These are phyloP conservation scores for Lochmaea crataegi DNA, from an alignment of 2,888 invertebrate genomes.

Conservation along the genomic window DNA sequence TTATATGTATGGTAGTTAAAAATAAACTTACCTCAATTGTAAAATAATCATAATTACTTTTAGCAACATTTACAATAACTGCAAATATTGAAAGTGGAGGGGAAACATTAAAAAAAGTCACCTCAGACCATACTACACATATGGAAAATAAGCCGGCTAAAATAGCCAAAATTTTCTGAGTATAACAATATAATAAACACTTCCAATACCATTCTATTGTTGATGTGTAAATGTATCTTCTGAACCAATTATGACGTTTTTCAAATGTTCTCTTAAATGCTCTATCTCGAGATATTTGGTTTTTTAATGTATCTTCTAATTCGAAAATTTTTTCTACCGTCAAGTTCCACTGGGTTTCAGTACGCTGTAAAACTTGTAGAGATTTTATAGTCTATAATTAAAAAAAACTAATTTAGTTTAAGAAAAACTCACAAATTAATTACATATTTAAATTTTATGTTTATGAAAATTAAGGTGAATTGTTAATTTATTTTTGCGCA, in stretches of 20 bases:
- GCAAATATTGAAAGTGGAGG: constrained; percentile 98
- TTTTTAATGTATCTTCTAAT: constrained; percentile 89
- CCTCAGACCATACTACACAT: constrained; percentile 98
- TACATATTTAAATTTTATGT: no score
- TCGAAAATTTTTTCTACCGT: constrained; percentile 83
- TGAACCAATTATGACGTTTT: constrained; percentile 70
- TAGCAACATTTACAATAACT: constrained; percentile 87
- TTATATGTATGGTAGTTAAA: constrained; percentile 14
- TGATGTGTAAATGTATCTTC: constrained; percentile 73
- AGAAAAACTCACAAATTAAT: background rate
- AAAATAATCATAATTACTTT: constrained; percentile 87
- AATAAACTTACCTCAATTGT: constrained; percentile 83
- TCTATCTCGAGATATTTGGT: constrained; percentile 73
- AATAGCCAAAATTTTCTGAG: constrained; percentile 79
- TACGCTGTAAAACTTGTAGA: constrained; percentile 90
- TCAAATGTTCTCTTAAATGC: constrained; percentile 79
- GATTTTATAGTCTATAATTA: constrained; percentile 80
- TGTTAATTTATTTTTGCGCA: no score
- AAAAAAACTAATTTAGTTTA: no score
- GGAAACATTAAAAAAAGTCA: constrained; percentile 93
- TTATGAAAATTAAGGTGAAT: no score
- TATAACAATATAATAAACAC: constrained; percentile 82
- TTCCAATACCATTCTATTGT: constrained; percentile 97
- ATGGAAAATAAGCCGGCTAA: constrained; percentile 82
- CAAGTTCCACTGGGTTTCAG: constrained; percentile 93